Evolutionary conservation across 2,113 vertebrate genomes (phyloP).

Genomic region (Pterocles orientalis): DNA sequence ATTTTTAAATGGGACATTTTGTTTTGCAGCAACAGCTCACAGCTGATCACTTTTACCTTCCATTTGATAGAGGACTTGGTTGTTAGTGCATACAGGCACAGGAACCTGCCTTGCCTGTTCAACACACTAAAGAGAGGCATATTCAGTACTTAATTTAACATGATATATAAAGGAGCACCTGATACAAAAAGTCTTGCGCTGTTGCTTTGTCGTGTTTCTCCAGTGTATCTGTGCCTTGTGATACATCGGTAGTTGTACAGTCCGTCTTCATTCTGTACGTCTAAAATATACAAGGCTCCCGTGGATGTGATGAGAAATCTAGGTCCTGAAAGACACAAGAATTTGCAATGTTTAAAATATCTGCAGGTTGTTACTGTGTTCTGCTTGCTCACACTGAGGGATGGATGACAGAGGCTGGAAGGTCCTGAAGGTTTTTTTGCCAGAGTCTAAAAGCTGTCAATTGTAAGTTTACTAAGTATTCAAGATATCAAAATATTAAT

Average conservation of each 20-base stretch:
- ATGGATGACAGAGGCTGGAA: not conserved
- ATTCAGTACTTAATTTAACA: not conserved
- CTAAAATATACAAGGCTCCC: slow-evolving; percentile 99
- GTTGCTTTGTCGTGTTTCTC: slow-evolving; percentile 98
- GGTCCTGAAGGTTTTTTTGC: not conserved
- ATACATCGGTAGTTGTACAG: slow-evolving; percentile 98
- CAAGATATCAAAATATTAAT: not conserved
- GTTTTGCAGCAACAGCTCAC: not conserved
- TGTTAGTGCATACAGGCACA: not conserved
- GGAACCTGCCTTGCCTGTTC: not conserved
- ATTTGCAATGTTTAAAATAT: not conserved
- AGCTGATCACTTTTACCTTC: not conserved
- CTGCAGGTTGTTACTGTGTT: not conserved
- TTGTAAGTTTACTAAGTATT: not conserved
- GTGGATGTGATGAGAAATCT: slow-evolving; percentile 99
- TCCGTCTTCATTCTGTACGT: slow-evolving; percentile 97
- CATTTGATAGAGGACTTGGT: not conserved
- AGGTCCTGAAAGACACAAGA: slow-evolving; percentile 86
- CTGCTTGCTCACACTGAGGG: not conserved
- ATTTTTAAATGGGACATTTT: not conserved
- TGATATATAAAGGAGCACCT: slow-evolving; percentile 72
- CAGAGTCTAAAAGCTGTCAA: not conserved
- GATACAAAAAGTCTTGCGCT: slow-evolving; percentile 96
- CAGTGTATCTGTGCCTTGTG: slow-evolving; percentile 96
- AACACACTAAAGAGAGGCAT: not conserved